These are phyloP conservation scores for Malachius bipustulatus DNA, from an alignment of 2,888 invertebrate genomes.

Conservation along the genomic window DNA sequence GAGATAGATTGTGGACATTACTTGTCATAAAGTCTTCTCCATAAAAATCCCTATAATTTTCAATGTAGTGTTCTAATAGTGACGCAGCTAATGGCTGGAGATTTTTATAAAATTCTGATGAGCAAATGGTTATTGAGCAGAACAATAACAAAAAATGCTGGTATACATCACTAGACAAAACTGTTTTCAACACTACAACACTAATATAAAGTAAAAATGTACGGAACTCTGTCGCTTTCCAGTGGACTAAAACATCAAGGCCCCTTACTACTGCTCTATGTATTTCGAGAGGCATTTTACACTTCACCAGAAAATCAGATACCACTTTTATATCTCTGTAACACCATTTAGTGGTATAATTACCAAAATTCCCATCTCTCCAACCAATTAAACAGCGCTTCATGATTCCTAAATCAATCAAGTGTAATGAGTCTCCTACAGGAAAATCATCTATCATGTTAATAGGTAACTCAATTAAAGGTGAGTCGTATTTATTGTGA, in stretches of 20 bases:
- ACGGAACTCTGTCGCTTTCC: constrained; percentile 10
- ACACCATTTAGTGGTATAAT: constrained; percentile 13
- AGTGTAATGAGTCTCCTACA: constrained; percentile 21
- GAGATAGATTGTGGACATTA: constrained; percentile 31
- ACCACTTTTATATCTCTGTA: constrained; percentile 10
- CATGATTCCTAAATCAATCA: constrained; percentile 18
- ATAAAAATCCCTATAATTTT: constrained; percentile 23
- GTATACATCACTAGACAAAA: constrained; percentile 12
- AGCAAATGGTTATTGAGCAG: constrained; percentile 13
- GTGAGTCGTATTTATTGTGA: constrained; percentile 16
- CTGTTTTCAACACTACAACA: constrained; percentile 10
- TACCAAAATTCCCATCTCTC: constrained; percentile 14
- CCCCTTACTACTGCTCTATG: constrained; percentile 14
- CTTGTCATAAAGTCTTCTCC: constrained; percentile 26
- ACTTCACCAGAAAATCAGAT: constrained; percentile 12
- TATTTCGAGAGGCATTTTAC: constrained; percentile 15
- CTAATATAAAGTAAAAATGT: constrained; percentile 9
- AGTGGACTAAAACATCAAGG: constrained; percentile 9
- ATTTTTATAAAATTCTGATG: constrained; percentile 9
- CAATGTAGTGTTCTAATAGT: constrained; percentile 18
- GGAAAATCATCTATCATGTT: constrained; percentile 23
- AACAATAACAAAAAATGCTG: constrained; percentile 12
- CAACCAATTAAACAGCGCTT: constrained; percentile 14
- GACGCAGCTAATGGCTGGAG: constrained; percentile 15
- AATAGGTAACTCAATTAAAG: constrained; percentile 16